Base-by-base conservation (phyloP, 2,797 vertebrate genomes). In the Mus caroli region DNA sequence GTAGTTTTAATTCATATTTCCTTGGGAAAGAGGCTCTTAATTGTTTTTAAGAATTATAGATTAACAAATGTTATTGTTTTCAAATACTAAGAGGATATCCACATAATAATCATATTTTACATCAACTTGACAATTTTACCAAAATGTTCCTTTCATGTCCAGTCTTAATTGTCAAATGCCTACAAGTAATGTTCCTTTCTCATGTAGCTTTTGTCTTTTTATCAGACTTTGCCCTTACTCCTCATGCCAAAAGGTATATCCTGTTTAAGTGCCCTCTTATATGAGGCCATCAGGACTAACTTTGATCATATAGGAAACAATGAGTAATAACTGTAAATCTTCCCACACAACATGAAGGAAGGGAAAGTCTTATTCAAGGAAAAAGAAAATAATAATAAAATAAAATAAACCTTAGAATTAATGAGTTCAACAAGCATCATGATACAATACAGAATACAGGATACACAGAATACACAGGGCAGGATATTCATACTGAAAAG, bases 251-350 rank as follows among this genome's bases (percentile, higher is more conserved):
- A 93, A 62, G 15, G 54, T 76, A 88, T 19, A 75, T 88, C 86
- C 80, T 95, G n/a, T 28, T n/a, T 94, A 37, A 50, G 26, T 96
- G 76, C 15, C 31, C 69, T 96, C 56, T 94, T 86, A 22, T 64
- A 40, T 75, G 26, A 96, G 78, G 85, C 34, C 9, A 9, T 34
- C 37, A 52, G 52, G 20, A 62, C 54, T 28, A 60, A 8, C 85
- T 28, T 73, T 56, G 85, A 73, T 56, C 50, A 56, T 73, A 87
- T 37, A 71, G 67, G 17, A 64, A 56, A 0, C 82, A 50, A 76
- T 73, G 80, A 82, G 67, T 56, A 58, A 5, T 56, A 26, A 6
- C 62, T 34, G 22, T 43, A 75, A 92, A 58, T 46, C 31, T 73
- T 46, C 73, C n/a, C 50, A 78, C 13, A 64, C 60, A 10, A 11